Evolutionary conservation across 2,113 vertebrate species (phyloP).

Genomic region (Scortum barcoo): DNA sequence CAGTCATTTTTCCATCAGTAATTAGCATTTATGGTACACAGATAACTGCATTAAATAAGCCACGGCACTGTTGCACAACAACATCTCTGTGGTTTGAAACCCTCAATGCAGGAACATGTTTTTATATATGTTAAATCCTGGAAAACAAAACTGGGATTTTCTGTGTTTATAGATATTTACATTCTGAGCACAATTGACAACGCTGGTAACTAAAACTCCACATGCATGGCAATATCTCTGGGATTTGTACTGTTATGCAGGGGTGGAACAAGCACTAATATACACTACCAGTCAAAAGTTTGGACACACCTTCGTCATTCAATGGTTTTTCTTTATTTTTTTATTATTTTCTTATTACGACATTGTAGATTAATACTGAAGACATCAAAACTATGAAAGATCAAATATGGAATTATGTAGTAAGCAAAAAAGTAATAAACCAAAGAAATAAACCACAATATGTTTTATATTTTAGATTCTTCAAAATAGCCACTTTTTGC

Average conservation of each 20-base stretch:
- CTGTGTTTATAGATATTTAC: not conserved
- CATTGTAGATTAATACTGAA: too few relatives aligned
- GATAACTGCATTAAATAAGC: constrained; percentile 11
- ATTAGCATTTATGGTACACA: not conserved
- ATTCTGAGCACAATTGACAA: constrained; percentile 11
- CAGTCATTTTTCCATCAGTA: constrained; percentile 4
- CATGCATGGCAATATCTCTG: not conserved
- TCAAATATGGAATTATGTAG: too few relatives aligned
- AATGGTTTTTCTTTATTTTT: too few relatives aligned
- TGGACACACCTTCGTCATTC: too few relatives aligned
- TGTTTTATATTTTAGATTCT: too few relatives aligned
- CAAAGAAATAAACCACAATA: too few relatives aligned
- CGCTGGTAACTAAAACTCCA: not conserved
- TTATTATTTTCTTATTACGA: too few relatives aligned
- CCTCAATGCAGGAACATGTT: not conserved
- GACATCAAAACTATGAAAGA: too few relatives aligned
- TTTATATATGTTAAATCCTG: not conserved
- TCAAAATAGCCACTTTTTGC: too few relatives aligned
- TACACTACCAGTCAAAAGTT: too few relatives aligned
- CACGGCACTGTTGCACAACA: not conserved
- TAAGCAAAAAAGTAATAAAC: too few relatives aligned
- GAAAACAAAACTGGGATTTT: not conserved
- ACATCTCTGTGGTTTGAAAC: constrained; percentile 4
- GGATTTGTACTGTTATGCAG: not conserved
- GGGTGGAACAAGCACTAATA: not conserved